A percentile compares a stretch with the other conserved stretches of the same genome.
Evolutionary conservation across 2,888 invertebrate genomes (phyloP).

Genomic region (Euzophera pinguis): DNA sequence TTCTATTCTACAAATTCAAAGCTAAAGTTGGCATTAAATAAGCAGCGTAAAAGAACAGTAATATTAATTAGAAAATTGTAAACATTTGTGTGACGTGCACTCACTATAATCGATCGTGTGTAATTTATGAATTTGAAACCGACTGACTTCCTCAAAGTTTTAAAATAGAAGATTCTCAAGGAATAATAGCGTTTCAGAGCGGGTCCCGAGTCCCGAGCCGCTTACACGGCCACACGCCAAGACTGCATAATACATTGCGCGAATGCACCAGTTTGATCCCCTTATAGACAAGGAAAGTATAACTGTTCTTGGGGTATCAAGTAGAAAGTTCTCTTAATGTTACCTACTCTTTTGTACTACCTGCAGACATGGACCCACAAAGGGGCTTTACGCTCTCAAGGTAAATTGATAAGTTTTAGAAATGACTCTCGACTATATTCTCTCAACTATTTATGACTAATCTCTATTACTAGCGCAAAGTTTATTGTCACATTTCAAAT

Average conservation of each 20-base stretch:
- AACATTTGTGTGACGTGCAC: conserved; percentile 18
- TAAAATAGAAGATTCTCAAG: conserved; percentile 59
- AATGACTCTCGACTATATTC: conserved; percentile 60
- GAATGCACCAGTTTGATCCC: conserved; percentile 78
- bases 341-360: conserved; percentile 66
- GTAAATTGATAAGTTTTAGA: conserved; percentile 72
- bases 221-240: conserved; percentile 61
- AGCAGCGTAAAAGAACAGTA: too few species aligned
- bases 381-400: conserved; percentile 64
- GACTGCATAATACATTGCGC: conserved; percentile 77
- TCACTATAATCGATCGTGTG: conserved; percentile 49
- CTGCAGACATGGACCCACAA: conserved; percentile 62
- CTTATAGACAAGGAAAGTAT: conserved; percentile 76
- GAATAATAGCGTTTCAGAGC: conserved; percentile 54
- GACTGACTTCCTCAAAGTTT: conserved; percentile 56
- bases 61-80: not conserved
- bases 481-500: conserved; percentile 25
- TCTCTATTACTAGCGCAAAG: conserved; percentile 52
- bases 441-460: conserved; percentile 52
- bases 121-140: conserved; percentile 54
- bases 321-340: conserved; percentile 69
- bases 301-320: conserved; percentile 42
- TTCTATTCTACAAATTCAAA: too few species aligned
- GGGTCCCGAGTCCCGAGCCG: conserved; percentile 59
- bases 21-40: too few species aligned